Evolutionary conservation across 1,140 invertebrate species (phyloP), one percentile per base, ranked within the genome.

Genomic region (Alviniconcha marisindica): DNA sequence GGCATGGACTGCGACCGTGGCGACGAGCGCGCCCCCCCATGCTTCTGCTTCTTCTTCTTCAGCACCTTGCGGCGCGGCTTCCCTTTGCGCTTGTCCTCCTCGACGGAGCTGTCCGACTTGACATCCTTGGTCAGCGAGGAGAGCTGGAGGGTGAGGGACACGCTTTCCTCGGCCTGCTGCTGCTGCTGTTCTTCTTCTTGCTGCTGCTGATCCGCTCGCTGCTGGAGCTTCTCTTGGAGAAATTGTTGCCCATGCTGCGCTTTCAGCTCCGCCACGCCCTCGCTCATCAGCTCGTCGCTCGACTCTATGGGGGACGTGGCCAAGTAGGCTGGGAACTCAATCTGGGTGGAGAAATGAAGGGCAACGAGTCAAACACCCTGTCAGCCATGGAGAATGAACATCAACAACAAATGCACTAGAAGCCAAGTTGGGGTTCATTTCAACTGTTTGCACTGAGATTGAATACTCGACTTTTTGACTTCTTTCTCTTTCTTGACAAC

Each of bases 281-380:
- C 76, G 60, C 89, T 83, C 92, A 93, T 92, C 4, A 92, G 79
- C 18, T 89, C 88, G 1, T 77, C 77, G 5, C 78, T 42, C 1
- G 88, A 88, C 0, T 87, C 89, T 36, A 93, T 86, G 14, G 93
- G 93, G n/a, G 93, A 94, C 40, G 94, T 94, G 14, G 93, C 94
- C 78, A 94, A 88, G 80, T 94, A 88, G 28, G 85, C 78, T 33
- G 93, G 93, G 28, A 93, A 83, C 86, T 93, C 83, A 88, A 51
- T 12, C 56, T 80, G 56, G n/a, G n/a, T n/a, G n/a, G n/a, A n/a
- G n/a, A n/a, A n/a, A n/a, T n/a, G n/a, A n/a, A n/a, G n/a, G n/a
- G n/a, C n/a, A n/a, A n/a, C n/a, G n/a, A n/a, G n/a, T n/a, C n/a
- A n/a, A n/a, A n/a, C n/a, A n/a, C n/a, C n/a, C n/a, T n/a, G n/a